Evolutionary conservation across 2,888 invertebrate species (phyloP), one percentile per base, ranked within the genome.

Genomic region (Physocephala rufipes): DNA sequence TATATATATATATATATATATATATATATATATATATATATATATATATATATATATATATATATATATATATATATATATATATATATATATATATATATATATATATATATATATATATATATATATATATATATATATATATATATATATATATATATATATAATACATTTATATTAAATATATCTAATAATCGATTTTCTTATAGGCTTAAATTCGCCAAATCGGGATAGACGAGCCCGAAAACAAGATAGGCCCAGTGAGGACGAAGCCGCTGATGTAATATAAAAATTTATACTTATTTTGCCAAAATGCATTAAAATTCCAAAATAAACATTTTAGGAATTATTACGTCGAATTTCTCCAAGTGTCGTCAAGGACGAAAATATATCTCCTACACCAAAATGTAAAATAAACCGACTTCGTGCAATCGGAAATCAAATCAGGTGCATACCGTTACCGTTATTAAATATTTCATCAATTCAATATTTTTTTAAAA

Each of bases 361-460:
- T 85, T 88, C 90, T 70, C 90, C 90, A 67, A 90, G 89, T 80
- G 84, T 88, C 72, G 76, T 77, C 65, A 76, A 87, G 1, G 89
- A 89, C 79, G 90, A 89, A 78, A 90, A 90, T 77, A 77, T 78
- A 51, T 71, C 76, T 28, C 43, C 74, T 2, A 77, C 77, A 47
- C 79, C 79, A 12, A 77, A 78, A 69, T 86, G 87, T 78, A 92
- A 92, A 87, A 87, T 92, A 72, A 91, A 90, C 85, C 89, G 91
- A 77, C 85, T 93, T 79, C 87, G 90, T 78, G 91, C 92, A 30
- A 92, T 93, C 78, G 91, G 92, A 79, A 91, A 92, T 85, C 93
- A 93, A 87, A 93, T 93, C 83, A 90, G 92, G 93, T 92, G 86
- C 80, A 64, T 58, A 16, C 16, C 9, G 7, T 15, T 26, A 55